These are phyloP conservation scores for Ridgeia piscesae DNA, from an alignment of 1,140 invertebrate genomes.

Conservation along the genomic window DNA sequence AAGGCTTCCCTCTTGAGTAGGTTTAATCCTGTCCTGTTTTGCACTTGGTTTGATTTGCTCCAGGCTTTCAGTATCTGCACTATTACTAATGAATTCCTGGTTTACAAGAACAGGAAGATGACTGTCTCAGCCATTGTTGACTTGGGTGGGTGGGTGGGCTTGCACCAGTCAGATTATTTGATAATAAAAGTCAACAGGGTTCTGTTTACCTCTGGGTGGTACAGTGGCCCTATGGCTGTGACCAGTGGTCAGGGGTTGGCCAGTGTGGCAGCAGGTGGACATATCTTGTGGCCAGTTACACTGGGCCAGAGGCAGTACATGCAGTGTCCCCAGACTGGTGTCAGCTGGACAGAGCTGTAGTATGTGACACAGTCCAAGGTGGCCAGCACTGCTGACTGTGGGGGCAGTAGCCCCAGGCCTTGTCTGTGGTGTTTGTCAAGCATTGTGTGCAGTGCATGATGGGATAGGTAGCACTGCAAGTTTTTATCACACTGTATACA, in stretches of 20 bases:
- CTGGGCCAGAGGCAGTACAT: background rate
- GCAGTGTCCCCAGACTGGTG: background rate
- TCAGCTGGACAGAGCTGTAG: background rate
- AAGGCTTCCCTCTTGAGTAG: background rate
- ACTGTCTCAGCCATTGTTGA: background rate
- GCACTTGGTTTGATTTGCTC: background rate
- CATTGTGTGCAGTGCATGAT: background rate
- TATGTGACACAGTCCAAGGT: background rate
- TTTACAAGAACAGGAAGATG: background rate
- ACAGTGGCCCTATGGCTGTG: background rate
- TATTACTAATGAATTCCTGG: background rate
- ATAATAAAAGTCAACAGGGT: slow-evolving; percentile 6
- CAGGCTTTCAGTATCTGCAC: background rate
- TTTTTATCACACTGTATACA: background rate
- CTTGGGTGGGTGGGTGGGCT: background rate
- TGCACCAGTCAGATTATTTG: background rate
- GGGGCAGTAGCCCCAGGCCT: no score
- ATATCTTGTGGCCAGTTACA: background rate
- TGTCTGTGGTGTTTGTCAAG: no score
- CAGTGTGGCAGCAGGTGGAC: background rate
- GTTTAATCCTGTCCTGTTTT: background rate
- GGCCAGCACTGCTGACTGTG: no score
- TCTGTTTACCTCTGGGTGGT: background rate
- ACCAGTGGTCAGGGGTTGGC: background rate
- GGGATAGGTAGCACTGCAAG: background rate